phyloP scores from a whole-genome alignment of 2,113 vertebrate genomes.

The Ceyx melanurus region DNA sequence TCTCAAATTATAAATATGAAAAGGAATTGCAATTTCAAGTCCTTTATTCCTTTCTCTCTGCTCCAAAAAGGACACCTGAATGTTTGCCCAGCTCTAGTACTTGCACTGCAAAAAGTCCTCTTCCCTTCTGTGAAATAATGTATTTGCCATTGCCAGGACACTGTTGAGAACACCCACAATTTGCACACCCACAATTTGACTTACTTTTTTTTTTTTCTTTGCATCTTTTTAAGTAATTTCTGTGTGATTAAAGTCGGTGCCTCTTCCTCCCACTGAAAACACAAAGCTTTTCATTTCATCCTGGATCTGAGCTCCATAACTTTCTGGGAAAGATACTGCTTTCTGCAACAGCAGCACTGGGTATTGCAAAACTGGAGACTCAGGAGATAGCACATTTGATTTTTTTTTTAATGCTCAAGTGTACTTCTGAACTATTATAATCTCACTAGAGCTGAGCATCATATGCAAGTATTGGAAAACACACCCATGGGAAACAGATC shows the following conservation, averaged over 20 bases:
- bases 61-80: background rate
- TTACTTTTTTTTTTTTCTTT: constrained; percentile 53
- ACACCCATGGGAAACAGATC: background rate
- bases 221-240: constrained; percentile 54
- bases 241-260: background rate
- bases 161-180: background rate
- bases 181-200: constrained; percentile 40
- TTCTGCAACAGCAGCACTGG: background rate
- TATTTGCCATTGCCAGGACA: constrained; percentile 37
- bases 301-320: constrained; percentile 7
- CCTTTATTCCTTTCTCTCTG: background rate
- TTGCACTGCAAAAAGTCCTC: constrained; percentile 29
- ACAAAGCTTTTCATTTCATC: constrained; percentile 28
- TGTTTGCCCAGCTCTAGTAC: background rate
- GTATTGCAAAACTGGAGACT: background rate
- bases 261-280: background rate
- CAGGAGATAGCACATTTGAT: background rate
- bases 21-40: background rate
- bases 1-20: background rate
- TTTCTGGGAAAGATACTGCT: background rate
- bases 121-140: constrained; percentile 16
- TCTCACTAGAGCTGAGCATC: background rate
- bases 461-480: background rate
- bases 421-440: background rate
- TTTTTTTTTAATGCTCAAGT: background rate